Conservation (phyloP, 35 echinoderm and acorn worm genomes). For the Heliocidaris erythrogramma region DNA sequence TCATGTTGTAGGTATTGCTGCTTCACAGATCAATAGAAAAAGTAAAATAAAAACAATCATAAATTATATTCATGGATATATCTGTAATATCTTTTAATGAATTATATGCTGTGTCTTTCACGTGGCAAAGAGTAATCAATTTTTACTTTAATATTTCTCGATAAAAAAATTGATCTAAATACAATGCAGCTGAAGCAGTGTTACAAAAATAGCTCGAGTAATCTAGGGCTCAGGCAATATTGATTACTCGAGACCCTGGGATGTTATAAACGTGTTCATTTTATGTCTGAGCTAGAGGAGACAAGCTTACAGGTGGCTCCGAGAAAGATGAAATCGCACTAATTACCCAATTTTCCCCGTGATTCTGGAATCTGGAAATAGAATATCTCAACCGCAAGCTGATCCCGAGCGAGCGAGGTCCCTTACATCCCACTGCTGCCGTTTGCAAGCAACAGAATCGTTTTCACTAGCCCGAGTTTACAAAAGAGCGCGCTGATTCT, state of each 20-base stretch:
- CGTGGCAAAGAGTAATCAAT: background rate
- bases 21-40: too few species aligned
- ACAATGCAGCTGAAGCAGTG: background rate
- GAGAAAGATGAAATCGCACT: background rate
- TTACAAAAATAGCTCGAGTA: background rate
- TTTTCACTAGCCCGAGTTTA: too few species aligned
- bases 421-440: background rate
- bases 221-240: background rate
- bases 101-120: background rate
- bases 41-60: too few species aligned
- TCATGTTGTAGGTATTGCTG: too few species aligned
- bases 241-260: background rate
- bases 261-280: background rate
- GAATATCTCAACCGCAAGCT: background rate
- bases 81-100: too few species aligned
- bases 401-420: background rate
- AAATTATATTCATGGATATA: too few species aligned
- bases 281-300: background rate
- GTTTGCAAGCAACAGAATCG: too few species aligned
- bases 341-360: constrained; percentile 2
- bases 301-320: background rate
- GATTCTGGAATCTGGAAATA: background rate
- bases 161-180: background rate
- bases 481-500: too few species aligned
- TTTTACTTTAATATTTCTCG: background rate